Conservation (phyloP, 2,113 vertebrate genomes). For the Natator depressus region DNA sequence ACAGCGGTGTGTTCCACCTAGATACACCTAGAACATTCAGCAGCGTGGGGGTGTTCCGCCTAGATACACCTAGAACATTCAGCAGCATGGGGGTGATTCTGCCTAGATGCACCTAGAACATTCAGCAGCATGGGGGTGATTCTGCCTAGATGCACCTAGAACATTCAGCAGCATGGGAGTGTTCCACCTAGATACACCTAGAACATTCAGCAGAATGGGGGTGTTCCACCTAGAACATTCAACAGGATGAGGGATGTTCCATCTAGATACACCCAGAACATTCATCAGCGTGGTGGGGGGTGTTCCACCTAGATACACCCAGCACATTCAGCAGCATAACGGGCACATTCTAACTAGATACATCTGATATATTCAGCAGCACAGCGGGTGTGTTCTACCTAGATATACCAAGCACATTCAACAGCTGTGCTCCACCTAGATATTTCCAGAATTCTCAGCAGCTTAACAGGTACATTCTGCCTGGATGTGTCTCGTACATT, state of each 20-base stretch:
- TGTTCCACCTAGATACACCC: background rate
- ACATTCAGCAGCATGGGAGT: background rate
- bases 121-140: background rate
- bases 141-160: too few species aligned
- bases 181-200: too few species aligned
- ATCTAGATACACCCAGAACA: too few species aligned
- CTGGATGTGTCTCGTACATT: background rate
- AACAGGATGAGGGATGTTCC: too few species aligned
- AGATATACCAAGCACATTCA: background rate
- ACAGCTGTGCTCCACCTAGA: background rate
- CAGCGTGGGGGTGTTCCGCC: accelerated
- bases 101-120: background rate
- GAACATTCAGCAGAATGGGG: too few species aligned
- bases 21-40: background rate
- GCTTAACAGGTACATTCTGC: background rate
- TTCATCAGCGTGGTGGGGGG: background rate
- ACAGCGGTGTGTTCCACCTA: too few species aligned
- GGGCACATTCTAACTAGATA: background rate
- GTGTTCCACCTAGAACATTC: too few species aligned
- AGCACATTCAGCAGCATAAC: background rate
- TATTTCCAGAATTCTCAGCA: background rate
- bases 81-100: background rate
- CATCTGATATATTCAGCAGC: background rate
- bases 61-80: background rate
- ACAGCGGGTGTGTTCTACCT: background rate